Conservation (phyloP, 2,797 vertebrate species). For the Takifugu rubripes region DNA sequence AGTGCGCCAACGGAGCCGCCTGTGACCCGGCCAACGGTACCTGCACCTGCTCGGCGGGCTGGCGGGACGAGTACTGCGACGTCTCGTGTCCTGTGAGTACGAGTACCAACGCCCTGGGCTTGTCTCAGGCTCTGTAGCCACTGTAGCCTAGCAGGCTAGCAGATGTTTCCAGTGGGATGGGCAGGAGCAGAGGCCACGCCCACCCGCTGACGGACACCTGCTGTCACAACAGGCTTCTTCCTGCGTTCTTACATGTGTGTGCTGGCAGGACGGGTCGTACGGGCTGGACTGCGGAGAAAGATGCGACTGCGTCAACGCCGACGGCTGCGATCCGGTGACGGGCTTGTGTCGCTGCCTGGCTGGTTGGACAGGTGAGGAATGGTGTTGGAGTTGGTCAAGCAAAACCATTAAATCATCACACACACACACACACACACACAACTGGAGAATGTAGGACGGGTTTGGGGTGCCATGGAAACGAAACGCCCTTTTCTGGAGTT, state of each 20-base stretch:
- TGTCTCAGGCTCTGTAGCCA: neutral
- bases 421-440: no score
- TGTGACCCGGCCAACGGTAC: conserved; percentile 85
- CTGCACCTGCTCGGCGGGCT: conserved; percentile 87
- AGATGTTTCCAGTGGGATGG: no score
- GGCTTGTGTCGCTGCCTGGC: conserved; percentile 89
- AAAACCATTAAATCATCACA: no score
- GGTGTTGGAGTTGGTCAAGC: no score
- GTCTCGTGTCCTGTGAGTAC: conserved; percentile 84
- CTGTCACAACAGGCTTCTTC: no score
- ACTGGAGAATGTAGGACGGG: no score
- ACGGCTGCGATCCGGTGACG: conserved; percentile 84
- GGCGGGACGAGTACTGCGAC: conserved; percentile 85
- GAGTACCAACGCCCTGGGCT: neutral
- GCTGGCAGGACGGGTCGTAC: conserved; percentile 82
- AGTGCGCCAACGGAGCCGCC: conserved; percentile 83
- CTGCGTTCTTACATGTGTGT: neutral
- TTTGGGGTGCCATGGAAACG: no score
- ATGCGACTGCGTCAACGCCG: conserved; percentile 88
- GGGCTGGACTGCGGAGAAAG: conserved; percentile 85
- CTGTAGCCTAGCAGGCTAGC: no score
- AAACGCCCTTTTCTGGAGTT: no score
- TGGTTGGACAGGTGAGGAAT: conserved; percentile 90
- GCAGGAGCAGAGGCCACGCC: neutral
- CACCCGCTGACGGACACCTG: neutral